Evolutionary conservation across 2,797 vertebrate species (phyloP).

Genomic region (Sebastes vulpes): DNA sequence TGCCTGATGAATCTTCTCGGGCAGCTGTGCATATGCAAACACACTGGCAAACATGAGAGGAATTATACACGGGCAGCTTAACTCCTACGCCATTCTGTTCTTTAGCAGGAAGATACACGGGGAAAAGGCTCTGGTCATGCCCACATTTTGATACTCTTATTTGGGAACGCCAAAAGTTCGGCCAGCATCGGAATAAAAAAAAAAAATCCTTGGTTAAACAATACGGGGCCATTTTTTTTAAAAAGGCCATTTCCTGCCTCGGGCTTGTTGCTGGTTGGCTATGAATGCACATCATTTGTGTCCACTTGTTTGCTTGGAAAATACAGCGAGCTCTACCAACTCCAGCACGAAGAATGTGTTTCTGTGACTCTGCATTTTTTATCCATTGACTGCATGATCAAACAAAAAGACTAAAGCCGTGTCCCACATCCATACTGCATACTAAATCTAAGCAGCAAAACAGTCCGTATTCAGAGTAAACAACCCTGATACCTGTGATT

Average conservation of each 20-base stretch:
- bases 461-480: not conserved
- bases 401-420: slow-evolving; percentile 5
- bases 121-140: slow-evolving; percentile 9
- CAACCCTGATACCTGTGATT: not conserved
- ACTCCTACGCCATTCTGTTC: slow-evolving; percentile 44
- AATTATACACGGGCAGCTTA: slow-evolving; percentile 42
- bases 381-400: slow-evolving; percentile 5
- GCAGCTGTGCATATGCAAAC: slow-evolving; percentile 52
- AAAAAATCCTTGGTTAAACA: slow-evolving; percentile 56
- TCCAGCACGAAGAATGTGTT: not conserved
- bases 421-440: not conserved
- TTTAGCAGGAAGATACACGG: slow-evolving; percentile 20
- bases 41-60: slow-evolving; percentile 18
- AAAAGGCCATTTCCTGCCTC: slow-evolving; percentile 65
- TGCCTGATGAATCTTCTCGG: slow-evolving; percentile 45
- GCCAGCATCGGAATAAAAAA: slow-evolving; percentile 40
- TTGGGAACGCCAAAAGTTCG: slow-evolving; percentile 60
- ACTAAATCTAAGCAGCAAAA: not conserved
- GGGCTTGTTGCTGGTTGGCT: slow-evolving; percentile 55
- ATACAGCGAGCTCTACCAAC: not conserved
- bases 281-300: slow-evolving; percentile 68
- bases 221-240: slow-evolving; percentile 19
- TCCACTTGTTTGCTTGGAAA: slow-evolving; percentile 55
- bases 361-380: slow-evolving; percentile 48
- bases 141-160: slow-evolving; percentile 52